Percentiles rank a stretch among this genome's conserved stretches.
These are phyloP conservation scores for Drosophila miranda DNA, from an alignment of 1,140 invertebrate species.

Conservation along the genomic window DNA sequence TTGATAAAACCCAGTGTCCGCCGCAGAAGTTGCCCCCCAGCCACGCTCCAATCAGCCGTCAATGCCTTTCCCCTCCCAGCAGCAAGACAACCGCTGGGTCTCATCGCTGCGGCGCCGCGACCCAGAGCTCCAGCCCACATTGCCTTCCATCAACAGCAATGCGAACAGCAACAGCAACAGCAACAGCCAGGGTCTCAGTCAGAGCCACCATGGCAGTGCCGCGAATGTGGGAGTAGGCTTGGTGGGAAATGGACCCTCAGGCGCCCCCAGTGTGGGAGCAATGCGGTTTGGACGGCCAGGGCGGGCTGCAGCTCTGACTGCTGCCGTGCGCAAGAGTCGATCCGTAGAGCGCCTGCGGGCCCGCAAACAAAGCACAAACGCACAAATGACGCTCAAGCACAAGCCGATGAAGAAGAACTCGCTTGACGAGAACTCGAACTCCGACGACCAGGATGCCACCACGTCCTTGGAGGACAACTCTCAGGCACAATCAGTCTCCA, in stretches of 20 bases:
- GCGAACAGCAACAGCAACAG: slow-evolving; percentile 43
- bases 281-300: slow-evolving; percentile 59
- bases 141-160: slow-evolving; percentile 84
- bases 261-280: slow-evolving; percentile 31
- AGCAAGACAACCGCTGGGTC: slow-evolving; percentile 80
- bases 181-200: slow-evolving; percentile 42
- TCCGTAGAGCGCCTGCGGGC: slow-evolving; percentile 84
- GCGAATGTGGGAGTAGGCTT: slow-evolving; percentile 58
- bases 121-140: slow-evolving; percentile 86
- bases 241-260: slow-evolving; percentile 18
- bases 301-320: slow-evolving; percentile 59
- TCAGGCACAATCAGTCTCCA: slow-evolving; percentile 59
- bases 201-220: slow-evolving; percentile 72
- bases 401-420: slow-evolving; percentile 76
- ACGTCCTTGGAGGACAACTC: slow-evolving; percentile 81
- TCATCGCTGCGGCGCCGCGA: slow-evolving; percentile 85
- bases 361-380: slow-evolving; percentile 70
- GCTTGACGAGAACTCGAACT: slow-evolving; percentile 79
- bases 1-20: slow-evolving; percentile 64
- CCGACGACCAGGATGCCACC: slow-evolving; percentile 81
- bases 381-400: slow-evolving; percentile 67
- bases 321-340: slow-evolving; percentile 83
- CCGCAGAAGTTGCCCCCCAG: slow-evolving; percentile 75
- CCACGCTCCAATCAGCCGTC: slow-evolving; percentile 60
- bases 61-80: slow-evolving; percentile 73